Percentiles rank a stretch among this genome's conserved stretches.
Evolutionary conservation across 2,888 invertebrate genomes (phyloP).

Genomic region (Leptinotarsa peninsularis): DNA sequence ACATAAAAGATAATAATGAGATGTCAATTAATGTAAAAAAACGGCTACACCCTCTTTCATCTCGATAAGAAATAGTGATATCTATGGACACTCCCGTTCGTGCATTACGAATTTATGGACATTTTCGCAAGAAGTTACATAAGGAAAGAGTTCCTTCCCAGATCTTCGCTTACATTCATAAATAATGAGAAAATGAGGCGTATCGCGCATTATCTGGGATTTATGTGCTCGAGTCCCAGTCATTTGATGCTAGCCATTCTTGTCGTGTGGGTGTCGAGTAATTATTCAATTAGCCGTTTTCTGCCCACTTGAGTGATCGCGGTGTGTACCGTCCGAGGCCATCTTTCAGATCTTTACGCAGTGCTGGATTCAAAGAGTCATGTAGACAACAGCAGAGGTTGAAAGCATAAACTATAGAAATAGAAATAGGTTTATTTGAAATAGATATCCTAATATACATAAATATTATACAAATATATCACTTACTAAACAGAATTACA

Average conservation of each 20-base stretch:
- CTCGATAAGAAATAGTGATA: background rate
- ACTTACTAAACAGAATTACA: too few species aligned
- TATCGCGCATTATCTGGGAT: conserved; percentile 10
- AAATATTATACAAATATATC: too few species aligned
- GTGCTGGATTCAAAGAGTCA: background rate
- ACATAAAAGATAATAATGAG: too few species aligned
- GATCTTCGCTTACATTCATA: conserved; percentile 3
- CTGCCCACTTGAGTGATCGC: conserved; percentile 29
- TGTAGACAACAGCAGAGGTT: background rate
- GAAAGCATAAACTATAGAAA: background rate
- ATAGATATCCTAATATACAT: too few species aligned
- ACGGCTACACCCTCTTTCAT: too few species aligned
- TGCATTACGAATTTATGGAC: background rate
- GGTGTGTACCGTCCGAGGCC: conserved; percentile 23
- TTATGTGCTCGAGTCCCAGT: conserved; percentile 2
- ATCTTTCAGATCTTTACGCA: conserved; percentile 17
- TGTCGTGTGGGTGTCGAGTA: conserved; percentile 23
- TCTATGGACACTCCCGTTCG: background rate
- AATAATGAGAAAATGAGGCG: conserved; percentile 18
- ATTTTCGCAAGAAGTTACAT: background rate
- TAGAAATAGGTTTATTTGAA: too few species aligned
- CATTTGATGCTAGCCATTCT: conserved; percentile 14
- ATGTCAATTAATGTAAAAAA: too few species aligned
- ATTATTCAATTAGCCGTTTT: conserved; percentile 34
- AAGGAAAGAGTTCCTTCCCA: background rate